phyloP scores from a whole-genome alignment of 2,113 vertebrate genomes.

The Neopipo cinnamomea region DNA sequence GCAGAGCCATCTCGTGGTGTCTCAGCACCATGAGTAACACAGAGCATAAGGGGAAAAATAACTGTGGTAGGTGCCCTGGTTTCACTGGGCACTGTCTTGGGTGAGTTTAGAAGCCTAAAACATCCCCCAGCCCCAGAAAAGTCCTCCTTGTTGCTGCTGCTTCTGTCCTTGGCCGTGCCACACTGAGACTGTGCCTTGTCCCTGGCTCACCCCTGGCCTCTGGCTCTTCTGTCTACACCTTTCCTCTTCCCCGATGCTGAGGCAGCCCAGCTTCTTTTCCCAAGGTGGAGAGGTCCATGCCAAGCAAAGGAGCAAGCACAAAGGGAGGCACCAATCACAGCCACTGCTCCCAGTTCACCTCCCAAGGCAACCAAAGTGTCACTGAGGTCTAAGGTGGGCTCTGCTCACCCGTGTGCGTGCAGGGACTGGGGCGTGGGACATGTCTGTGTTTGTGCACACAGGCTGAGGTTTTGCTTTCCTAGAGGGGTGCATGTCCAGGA shows the following conservation, averaged over 20 bases:
- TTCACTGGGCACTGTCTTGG: not conserved
- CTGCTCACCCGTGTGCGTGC: not conserved
- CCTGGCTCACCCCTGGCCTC: not conserved
- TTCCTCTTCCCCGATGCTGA: not conserved
- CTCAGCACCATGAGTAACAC: not conserved
- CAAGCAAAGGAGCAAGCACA: not conserved
- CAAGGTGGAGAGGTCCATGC: not conserved
- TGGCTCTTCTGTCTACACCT: not conserved
- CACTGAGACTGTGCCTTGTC: not conserved
- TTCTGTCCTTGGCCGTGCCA: not conserved
- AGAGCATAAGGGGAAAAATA: not conserved
- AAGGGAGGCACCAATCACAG: not conserved
- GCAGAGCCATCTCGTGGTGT: not conserved
- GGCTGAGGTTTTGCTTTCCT: not conserved
- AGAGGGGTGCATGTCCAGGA: not conserved
- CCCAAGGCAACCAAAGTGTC: not conserved
- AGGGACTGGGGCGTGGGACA: not conserved
- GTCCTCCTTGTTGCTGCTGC: not conserved
- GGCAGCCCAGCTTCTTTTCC: not conserved
- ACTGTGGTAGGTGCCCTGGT: not conserved
- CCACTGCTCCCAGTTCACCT: not conserved
- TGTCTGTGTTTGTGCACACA: not conserved
- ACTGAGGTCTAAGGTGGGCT: not conserved
- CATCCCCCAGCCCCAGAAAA: not conserved
- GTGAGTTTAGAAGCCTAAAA: not conserved